Evolutionary conservation across 2,888 invertebrate genomes (phyloP).

Genomic region (Chaetogeoica ovagalla): DNA sequence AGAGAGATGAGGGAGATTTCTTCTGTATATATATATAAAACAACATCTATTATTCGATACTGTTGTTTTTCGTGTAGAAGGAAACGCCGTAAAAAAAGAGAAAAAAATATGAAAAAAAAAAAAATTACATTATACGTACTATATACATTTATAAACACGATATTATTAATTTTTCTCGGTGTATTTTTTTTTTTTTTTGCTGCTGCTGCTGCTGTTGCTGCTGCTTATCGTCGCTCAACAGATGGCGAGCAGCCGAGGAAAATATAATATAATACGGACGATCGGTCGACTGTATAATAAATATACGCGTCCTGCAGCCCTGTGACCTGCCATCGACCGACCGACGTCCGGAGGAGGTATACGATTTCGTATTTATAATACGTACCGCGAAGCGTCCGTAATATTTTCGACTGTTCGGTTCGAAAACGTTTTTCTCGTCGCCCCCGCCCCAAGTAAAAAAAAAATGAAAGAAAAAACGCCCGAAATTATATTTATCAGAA

Average conservation of each 20-base stretch:
- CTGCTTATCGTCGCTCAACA: slow-evolving; percentile 48
- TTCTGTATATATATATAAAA: not conserved
- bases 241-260: slow-evolving; percentile 32
- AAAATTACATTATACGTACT: slow-evolving; percentile 1
- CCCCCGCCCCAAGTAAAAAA: too few relatives aligned
- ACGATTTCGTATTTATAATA: not conserved
- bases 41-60: slow-evolving; percentile 34
- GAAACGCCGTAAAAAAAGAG: slow-evolving; percentile 22
- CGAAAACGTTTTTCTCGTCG: too few relatives aligned
- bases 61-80: slow-evolving; percentile 50
- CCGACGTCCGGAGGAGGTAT: slow-evolving; percentile 10
- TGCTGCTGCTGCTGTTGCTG: not conserved
- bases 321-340: not conserved
- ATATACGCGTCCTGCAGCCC: not conserved
- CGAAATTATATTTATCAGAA: too few relatives aligned
- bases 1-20: slow-evolving; percentile 26
- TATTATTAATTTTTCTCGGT: slow-evolving; percentile 37
- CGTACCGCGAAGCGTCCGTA: too few relatives aligned
- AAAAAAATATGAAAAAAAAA: too few relatives aligned
- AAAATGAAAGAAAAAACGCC: too few relatives aligned
- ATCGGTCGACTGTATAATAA: slow-evolving; percentile 21
- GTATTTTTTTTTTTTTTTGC: slow-evolving; percentile 1
- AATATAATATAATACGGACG: slow-evolving; percentile 31
- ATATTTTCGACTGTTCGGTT: too few relatives aligned
- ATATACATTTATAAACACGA: slow-evolving; percentile 1